Evolutionary conservation across 2,113 vertebrate species (phyloP).

Genomic region (Axis porcinus): DNA sequence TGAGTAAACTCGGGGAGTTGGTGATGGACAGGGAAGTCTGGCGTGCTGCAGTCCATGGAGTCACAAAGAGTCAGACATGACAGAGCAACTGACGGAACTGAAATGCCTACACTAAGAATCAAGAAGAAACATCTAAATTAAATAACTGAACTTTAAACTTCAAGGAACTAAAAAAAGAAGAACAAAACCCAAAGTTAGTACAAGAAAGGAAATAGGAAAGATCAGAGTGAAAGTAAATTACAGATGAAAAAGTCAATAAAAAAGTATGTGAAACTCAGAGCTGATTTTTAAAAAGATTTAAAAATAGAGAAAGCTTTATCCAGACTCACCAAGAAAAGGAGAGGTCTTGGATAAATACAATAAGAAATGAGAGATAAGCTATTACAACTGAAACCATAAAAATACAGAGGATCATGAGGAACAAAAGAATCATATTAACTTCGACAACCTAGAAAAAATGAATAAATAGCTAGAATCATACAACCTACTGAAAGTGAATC

Average conservation of each 20-base stretch:
- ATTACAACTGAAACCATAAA: not conserved
- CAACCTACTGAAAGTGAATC: not conserved
- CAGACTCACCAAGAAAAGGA: not conserved
- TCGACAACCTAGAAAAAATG: not conserved
- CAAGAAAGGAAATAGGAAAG: not conserved
- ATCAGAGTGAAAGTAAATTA: not conserved
- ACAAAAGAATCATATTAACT: not conserved
- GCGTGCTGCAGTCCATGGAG: no score
- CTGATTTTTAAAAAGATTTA: not conserved
- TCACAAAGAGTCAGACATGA: no score
- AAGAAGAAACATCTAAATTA: not conserved
- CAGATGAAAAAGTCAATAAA: not conserved
- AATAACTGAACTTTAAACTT: not conserved
- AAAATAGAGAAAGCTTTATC: not conserved
- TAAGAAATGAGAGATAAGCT: not conserved
- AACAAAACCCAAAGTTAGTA: not conserved
- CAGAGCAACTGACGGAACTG: no score
- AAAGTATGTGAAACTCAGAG: not conserved
- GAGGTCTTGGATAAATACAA: not conserved
- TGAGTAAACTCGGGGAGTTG: no score
- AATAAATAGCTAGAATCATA: not conserved
- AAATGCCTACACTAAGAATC: not conserved
- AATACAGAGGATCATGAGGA: not conserved
- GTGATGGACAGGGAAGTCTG: no score
- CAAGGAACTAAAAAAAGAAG: not conserved